Conservation (phyloP, 2,113 vertebrate species). For the Ictalurus punctatus region DNA sequence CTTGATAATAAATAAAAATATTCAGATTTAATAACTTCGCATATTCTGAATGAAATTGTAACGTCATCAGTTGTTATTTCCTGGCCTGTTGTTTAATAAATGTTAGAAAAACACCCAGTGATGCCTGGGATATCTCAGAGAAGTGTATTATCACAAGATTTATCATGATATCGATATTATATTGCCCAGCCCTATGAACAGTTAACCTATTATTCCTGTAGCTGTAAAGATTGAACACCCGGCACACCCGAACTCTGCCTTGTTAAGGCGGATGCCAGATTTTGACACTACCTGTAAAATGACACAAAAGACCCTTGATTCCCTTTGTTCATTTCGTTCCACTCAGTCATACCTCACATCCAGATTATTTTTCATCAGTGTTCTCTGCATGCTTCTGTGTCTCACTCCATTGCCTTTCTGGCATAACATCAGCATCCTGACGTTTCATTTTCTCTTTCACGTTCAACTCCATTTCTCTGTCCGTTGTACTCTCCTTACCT, state of each 20-base stretch:
- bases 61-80: not conserved
- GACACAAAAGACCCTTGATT: not conserved
- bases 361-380: not conserved
- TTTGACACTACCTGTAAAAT: not conserved
- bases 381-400: not conserved
- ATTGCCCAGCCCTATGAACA: not conserved
- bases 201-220: not conserved
- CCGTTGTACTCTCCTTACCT: constrained; percentile 40
- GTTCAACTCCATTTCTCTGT: constrained; percentile 13
- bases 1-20: not conserved
- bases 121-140: not conserved
- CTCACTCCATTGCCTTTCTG: not conserved
- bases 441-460: not conserved
- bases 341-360: not conserved
- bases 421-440: not conserved
- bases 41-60: not conserved
- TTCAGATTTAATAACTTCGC: not conserved
- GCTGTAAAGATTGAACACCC: not conserved
- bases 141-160: not conserved
- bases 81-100: not conserved
- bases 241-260: too few relatives aligned
- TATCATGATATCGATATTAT: not conserved
- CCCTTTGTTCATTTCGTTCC: not conserved
- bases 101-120: not conserved
- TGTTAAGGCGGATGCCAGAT: not conserved